These are phyloP conservation scores for Aricia artaxerxes DNA, from an alignment of 2,888 invertebrate species.

Conservation along the genomic window DNA sequence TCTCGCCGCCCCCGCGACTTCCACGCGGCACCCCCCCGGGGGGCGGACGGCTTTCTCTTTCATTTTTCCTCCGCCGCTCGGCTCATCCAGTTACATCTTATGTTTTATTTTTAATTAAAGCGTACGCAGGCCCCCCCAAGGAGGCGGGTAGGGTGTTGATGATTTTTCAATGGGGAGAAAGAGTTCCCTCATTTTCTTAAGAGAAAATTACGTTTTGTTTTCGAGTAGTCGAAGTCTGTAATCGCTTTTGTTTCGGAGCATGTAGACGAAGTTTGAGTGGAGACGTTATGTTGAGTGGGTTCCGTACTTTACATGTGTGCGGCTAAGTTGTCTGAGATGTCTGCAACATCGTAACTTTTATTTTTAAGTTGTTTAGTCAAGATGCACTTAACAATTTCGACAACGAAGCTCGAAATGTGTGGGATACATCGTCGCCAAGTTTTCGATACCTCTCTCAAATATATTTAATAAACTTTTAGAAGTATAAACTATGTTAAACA, in stretches of 20 bases:
- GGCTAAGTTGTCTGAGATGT: neutral
- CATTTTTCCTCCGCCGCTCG: constrained; percentile 81
- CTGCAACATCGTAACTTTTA: neutral
- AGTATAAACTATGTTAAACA: no score
- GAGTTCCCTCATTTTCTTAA: constrained; percentile 82
- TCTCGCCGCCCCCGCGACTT: constrained; percentile 66
- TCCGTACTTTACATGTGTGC: neutral
- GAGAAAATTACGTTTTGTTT: constrained; percentile 82
- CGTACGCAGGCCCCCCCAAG: constrained; percentile 76
- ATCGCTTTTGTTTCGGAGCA: constrained; percentile 79
- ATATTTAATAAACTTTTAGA: no score
- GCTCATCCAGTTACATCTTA: constrained; percentile 82
- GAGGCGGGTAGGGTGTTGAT: constrained; percentile 76
- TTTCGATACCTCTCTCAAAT: no score
- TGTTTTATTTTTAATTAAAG: constrained; percentile 82
- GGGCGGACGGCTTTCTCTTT: constrained; percentile 79
- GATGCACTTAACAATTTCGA: neutral
- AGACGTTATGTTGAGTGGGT: constrained; percentile 44
- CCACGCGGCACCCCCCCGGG: constrained; percentile 62
- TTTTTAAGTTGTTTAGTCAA: neutral
- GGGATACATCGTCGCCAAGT: no score
- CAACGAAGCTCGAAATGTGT: no score
- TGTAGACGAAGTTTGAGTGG: constrained; percentile 69
- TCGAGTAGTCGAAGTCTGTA: constrained; percentile 80
- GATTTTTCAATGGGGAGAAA: constrained; percentile 82